A percentile compares a stretch with the other conserved stretches of the same genome.
Conservation (phyloP, 2,797 vertebrate species). For the Phrynocephalus forsythii region DNA sequence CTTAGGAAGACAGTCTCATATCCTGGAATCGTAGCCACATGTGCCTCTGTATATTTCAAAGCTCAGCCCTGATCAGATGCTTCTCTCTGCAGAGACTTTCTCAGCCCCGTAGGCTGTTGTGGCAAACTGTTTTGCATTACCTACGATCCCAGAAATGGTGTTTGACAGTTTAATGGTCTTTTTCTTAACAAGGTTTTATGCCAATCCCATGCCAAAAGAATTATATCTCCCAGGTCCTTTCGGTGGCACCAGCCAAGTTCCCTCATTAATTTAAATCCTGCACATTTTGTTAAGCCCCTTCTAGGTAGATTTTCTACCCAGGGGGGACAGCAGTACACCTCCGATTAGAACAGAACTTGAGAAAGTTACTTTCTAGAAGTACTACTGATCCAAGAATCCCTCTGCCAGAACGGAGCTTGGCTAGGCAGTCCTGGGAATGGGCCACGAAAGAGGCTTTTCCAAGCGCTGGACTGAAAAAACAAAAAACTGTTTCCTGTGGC, state of each 20-base stretch:
- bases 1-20: not conserved
- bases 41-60: not conserved
- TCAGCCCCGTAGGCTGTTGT: not conserved
- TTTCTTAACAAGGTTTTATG: constrained; percentile 40
- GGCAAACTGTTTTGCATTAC: constrained; percentile 25
- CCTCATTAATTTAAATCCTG: constrained; percentile 46
- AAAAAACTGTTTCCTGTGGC: constrained; percentile 13
- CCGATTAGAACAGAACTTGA: constrained; percentile 58
- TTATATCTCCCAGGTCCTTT: constrained; percentile 18
- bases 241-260: constrained; percentile 41
- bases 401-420: not conserved
- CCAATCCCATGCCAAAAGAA: constrained; percentile 41
- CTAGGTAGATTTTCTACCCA: constrained; percentile 43
- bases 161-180: constrained; percentile 55
- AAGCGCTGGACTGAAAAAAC: not conserved
- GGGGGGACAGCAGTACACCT: constrained; percentile 39
- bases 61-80: not conserved
- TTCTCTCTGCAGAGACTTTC: constrained; percentile 7
- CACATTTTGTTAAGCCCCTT: constrained; percentile 42
- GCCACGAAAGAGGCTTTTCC: not conserved
- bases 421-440: not conserved
- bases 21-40: not conserved
- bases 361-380: not conserved
- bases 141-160: constrained; percentile 37
- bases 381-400: not conserved